A percentile compares a stretch with the other conserved stretches of the same genome.
Conservation (phyloP, 2,113 vertebrate species). For the Tichodroma muraria region DNA sequence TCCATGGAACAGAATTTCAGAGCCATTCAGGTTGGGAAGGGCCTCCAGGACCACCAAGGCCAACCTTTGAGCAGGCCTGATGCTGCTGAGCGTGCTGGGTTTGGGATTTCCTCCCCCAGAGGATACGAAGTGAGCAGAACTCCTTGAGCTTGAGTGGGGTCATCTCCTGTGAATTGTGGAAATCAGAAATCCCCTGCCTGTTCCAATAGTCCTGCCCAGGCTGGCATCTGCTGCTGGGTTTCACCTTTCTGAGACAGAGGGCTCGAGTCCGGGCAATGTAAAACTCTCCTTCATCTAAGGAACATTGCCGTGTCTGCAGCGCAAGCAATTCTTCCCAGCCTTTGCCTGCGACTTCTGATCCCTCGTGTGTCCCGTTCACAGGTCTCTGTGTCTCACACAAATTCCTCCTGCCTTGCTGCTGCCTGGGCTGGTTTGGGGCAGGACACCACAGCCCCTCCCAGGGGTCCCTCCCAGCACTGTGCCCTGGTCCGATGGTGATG, state of each 20-base stretch:
- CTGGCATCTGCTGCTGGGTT: not conserved
- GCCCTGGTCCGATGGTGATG: not conserved
- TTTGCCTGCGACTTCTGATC: not conserved
- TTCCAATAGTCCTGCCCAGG: not conserved
- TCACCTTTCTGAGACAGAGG: not conserved
- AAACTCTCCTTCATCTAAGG: not conserved
- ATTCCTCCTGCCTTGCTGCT: not conserved
- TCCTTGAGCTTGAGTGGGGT: fast-evolving
- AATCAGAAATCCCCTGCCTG: not conserved
- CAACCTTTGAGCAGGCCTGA: fast-evolving
- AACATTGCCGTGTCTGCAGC: fast-evolving
- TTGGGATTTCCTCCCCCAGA: not conserved
- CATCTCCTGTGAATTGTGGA: fast-evolving
- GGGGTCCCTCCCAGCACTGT: not conserved
- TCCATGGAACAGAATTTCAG: not conserved
- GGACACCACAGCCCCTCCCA: not conserved
- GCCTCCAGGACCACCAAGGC: too few relatives aligned
- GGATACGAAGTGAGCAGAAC: fast-evolving
- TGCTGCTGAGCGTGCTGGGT: not conserved
- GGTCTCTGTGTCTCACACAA: not conserved
- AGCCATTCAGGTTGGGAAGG: fast-evolving
- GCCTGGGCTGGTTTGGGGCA: not conserved
- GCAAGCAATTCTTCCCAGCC: not conserved
- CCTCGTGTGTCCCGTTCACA: not conserved
- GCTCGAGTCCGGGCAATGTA: not conserved